Base-by-base conservation (phyloP, 2,888 invertebrate species). In the Sarcophaga caerulescens region DNA sequence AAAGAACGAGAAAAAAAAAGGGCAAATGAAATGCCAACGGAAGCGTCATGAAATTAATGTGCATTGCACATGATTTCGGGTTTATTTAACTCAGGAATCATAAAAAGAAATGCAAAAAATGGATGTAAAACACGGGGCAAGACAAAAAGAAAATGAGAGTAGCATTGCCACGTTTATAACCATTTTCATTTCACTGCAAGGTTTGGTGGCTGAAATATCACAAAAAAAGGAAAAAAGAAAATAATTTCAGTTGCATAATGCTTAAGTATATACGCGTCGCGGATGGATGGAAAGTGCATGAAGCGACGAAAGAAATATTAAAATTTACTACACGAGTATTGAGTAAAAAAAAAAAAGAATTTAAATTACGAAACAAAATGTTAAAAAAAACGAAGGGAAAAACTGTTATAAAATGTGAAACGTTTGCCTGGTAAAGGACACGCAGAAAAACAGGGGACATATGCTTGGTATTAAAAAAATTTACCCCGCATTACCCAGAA, bases 41-140 rank as follows among this genome's bases (percentile, higher is more conserved):
- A 87, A 84, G 78, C 81, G 74, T 84, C 84, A 81, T 79, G 35
- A 84, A 84, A 84, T 79, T 81, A 84, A 84, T 84, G 84, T 87
- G 83, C 79, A 81, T 25, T 76, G 82, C 71, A 81, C 77, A 85
- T 80, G 83, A 85, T 85, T 85, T 85, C 83, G 80, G 83, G 76
- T 83, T 85, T 85, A 81, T 85, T 85, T 85, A 85, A 85, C 83
- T 80, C 74, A 17, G 17, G 52, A 52, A 52, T 14, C 52, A 14
- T 17, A 4, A 52, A 52, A 52, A 52, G 5, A 2, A 4, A 47
- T 47, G 35, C 76, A 85, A 75, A 75, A 84, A 82, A 66, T 25
- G 21, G 19, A 70, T 82, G 70, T 25, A 23, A 52, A 52, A 52
- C 17, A 52, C 4, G 5, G 47, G 17, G 52, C 12, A 52, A 52